Evolutionary conservation across 2,888 invertebrate species (phyloP).

Genomic region (Eristalinus aeneus): DNA sequence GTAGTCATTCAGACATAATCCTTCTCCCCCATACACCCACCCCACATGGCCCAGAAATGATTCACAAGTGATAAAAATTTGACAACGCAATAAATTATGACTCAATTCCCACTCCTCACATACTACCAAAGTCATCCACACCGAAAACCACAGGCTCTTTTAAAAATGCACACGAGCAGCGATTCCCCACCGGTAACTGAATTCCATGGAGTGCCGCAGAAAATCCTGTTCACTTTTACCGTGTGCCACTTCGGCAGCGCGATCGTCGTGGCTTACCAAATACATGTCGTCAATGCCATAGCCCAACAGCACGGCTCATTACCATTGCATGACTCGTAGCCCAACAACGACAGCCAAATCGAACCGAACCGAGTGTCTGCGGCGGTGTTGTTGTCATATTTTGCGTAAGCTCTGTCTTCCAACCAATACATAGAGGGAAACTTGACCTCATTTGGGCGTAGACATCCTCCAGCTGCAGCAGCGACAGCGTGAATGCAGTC

Average conservation of each 20-base stretch:
- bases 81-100: background rate
- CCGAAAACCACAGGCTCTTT: background rate
- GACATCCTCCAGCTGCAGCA: conserved; percentile 17
- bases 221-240: conserved; percentile 47
- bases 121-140: background rate
- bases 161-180: background rate
- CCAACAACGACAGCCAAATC: background rate
- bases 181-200: conserved; percentile 14
- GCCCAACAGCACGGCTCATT: conserved; percentile 24
- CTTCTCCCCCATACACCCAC: background rate
- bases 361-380: background rate
- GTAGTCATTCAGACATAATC: background rate
- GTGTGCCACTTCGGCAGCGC: conserved; percentile 38
- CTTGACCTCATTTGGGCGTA: conserved; percentile 38
- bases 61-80: background rate
- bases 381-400: background rate
- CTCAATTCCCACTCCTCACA: background rate
- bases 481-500: no score
- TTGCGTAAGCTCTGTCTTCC: conserved; percentile 20
- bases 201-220: conserved; percentile 28
- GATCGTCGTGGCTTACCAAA: conserved; percentile 36
- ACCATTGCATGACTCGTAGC: conserved; percentile 8
- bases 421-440: conserved; percentile 29
- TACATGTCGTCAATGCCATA: conserved; percentile 28
- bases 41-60: background rate